Conservation (phyloP, 1,140 invertebrate genomes). For the Drosophila ironensis region DNA sequence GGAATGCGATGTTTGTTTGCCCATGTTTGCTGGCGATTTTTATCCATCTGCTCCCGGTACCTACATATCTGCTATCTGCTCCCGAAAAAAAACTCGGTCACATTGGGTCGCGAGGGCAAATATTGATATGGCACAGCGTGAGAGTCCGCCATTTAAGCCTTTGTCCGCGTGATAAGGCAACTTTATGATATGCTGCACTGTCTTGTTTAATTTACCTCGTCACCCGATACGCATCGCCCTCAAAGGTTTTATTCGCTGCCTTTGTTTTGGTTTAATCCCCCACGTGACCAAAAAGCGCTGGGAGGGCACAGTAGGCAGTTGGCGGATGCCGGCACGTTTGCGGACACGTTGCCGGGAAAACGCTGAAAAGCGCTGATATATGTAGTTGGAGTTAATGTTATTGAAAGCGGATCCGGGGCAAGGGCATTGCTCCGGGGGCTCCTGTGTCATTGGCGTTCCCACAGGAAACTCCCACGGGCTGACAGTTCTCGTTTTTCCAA, state of each 20-base stretch:
- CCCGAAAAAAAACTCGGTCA: slow-evolving; percentile 18
- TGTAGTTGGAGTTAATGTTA: no score
- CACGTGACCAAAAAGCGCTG: slow-evolving; percentile 11
- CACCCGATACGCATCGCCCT: no score
- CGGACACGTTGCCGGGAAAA: neutral
- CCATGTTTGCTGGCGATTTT: slow-evolving; percentile 9
- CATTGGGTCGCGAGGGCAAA: slow-evolving; percentile 28
- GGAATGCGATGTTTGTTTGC: slow-evolving; percentile 20
- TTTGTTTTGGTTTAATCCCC: no score
- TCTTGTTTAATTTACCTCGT: no score
- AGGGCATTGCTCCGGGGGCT: slow-evolving; percentile 9
- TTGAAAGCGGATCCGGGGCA: neutral
- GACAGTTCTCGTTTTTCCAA: no score
- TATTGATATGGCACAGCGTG: slow-evolving; percentile 11
- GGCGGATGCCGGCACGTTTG: neutral
- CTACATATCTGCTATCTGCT: no score
- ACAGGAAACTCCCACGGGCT: no score
- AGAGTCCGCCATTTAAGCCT: slow-evolving; percentile 1
- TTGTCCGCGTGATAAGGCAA: slow-evolving; percentile 10
- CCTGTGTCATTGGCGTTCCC: no score
- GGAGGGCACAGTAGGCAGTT: neutral
- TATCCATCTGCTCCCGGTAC: neutral
- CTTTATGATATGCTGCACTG: neutral
- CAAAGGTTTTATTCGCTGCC: no score
- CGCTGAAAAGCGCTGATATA: no score